Conservation (phyloP, 2,888 invertebrate genomes). For the Tipula helvola region DNA sequence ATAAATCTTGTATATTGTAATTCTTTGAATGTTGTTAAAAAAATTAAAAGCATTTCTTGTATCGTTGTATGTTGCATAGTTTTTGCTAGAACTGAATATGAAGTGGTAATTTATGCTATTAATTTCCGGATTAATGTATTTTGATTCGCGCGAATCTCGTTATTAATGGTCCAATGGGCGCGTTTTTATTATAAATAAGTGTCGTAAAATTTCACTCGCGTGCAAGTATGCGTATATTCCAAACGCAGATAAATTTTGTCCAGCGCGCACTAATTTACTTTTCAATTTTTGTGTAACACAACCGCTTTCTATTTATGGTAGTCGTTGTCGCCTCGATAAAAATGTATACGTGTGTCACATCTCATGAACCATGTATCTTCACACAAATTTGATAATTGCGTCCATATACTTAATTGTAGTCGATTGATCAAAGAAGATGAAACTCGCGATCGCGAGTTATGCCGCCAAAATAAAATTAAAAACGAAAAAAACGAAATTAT, state of each 20-base stretch:
- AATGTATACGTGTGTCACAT: neutral
- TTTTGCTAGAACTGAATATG: neutral
- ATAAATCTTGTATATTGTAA: neutral
- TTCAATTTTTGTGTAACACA: neutral
- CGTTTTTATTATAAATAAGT: neutral
- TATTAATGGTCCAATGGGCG: neutral
- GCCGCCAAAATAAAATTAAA: neutral
- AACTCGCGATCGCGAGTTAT: neutral
- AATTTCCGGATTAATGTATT: neutral
- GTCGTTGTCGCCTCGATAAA: neutral
- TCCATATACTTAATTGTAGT: neutral
- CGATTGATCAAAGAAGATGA: neutral
- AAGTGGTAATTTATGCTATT: neutral
- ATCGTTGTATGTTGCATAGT: neutral
- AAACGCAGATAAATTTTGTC: neutral
- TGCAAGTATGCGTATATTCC: neutral
- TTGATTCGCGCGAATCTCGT: neutral
- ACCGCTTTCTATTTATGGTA: neutral
- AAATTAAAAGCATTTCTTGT: neutral
- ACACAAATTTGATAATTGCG: neutral
- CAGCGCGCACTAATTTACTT: neutral
- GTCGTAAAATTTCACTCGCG: neutral
- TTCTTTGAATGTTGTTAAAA: neutral
- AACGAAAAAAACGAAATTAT: neutral
- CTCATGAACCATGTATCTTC: neutral